A percentile compares a stretch with the other conserved stretches of the same genome.
phyloP scores from a whole-genome alignment of 1,140 invertebrate species.

The Anastrepha ludens region DNA sequence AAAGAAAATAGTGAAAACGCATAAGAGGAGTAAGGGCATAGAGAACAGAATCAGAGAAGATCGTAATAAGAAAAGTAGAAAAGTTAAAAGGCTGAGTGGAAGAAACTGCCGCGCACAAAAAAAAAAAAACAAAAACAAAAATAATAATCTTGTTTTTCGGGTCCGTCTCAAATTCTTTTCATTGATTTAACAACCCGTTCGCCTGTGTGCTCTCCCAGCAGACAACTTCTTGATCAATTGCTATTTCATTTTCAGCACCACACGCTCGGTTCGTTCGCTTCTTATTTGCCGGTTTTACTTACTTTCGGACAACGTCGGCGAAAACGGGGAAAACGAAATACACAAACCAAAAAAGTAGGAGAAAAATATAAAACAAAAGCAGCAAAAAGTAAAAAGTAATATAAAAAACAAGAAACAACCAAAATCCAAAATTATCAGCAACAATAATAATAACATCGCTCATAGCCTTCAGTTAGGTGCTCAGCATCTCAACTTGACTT shows the following conservation, averaged over 20 bases:
- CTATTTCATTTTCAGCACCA: constrained; percentile 5
- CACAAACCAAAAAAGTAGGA: neutral
- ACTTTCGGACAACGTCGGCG: constrained; percentile 18
- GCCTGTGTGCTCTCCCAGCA: neutral
- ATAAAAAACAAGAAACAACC: neutral
- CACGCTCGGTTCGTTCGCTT: neutral
- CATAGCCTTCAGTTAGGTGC: neutral
- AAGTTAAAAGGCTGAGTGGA: neutral
- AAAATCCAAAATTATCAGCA: constrained; percentile 30
- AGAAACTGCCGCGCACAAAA: neutral
- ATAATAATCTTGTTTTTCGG: constrained; percentile 22
- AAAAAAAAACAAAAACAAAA: neutral
- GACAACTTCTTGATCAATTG: constrained; percentile 1
- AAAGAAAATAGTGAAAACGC: constrained; percentile 31
- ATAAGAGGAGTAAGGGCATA: neutral
- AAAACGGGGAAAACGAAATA: constrained; percentile 6
- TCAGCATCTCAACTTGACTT: constrained; percentile 31
- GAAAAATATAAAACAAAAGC: neutral
- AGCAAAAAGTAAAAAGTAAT: neutral
- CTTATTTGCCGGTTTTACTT: constrained; percentile 42
- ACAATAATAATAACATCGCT: neutral
- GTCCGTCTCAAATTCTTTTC: constrained; percentile 33
- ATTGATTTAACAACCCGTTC: constrained; percentile 51
- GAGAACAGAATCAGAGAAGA: neutral
- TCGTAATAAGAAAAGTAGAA: constrained; percentile 1